Percentiles rank a stretch among this genome's conserved stretches.
phyloP scores from a whole-genome alignment of 1,140 invertebrate genomes.

The Tribolium castaneum region DNA sequence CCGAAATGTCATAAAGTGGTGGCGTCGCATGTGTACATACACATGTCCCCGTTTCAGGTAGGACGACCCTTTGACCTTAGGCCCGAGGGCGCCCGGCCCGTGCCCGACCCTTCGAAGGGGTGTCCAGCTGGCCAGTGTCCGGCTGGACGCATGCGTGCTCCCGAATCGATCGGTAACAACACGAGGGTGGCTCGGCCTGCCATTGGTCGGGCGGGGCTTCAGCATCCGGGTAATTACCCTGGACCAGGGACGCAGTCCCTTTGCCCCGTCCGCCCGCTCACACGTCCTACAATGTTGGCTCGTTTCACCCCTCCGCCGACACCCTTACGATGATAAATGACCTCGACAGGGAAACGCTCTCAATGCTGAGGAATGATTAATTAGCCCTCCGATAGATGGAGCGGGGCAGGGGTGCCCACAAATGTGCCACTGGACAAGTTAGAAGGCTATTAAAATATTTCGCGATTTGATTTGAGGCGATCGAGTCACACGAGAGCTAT shows the following conservation, averaged over 20 bases:
- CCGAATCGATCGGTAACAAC: constrained; percentile 49
- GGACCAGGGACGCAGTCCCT: constrained; percentile 53
- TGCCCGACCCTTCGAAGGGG: constrained; percentile 42
- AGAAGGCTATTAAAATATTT: no score
- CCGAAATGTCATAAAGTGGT: neutral
- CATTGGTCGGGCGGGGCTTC: constrained; percentile 60
- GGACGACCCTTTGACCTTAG: constrained; percentile 47
- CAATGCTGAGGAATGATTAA: constrained; percentile 63
- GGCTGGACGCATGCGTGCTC: constrained; percentile 45
- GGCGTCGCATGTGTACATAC: neutral
- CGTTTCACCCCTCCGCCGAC: constrained; percentile 11
- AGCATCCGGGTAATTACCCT: constrained; percentile 62
- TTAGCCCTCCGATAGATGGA: constrained; percentile 52
- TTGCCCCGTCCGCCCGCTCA: constrained; percentile 42
- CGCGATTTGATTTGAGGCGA: no score
- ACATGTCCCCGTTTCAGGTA: constrained; percentile 30
- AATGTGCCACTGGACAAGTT: no score
- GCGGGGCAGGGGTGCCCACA: neutral
- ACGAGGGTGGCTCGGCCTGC: constrained; percentile 45
- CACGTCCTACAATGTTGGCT: constrained; percentile 44
- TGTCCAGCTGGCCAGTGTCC: constrained; percentile 53
- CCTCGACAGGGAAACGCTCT: constrained; percentile 62
- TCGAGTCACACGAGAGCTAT: no score
- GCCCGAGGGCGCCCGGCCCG: constrained; percentile 22
- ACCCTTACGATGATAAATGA: constrained; percentile 58